phyloP scores from a whole-genome alignment of 1,140 invertebrate species.

The Latrodectus geometricus region DNA sequence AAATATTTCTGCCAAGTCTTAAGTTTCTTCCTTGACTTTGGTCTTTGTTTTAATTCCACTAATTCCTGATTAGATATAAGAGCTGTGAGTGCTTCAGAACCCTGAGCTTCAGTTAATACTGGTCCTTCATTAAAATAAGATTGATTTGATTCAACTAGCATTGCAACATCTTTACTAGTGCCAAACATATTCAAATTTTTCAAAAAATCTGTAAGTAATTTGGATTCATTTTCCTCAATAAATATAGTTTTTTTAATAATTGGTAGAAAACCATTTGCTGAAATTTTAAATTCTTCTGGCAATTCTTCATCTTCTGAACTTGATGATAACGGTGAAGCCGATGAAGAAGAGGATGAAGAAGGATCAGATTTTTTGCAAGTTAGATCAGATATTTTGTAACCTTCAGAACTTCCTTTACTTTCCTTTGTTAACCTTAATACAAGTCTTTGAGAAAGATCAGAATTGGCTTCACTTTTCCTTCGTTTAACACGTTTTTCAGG shows the following conservation, averaged over 20 bases:
- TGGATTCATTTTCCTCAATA: slow-evolving; percentile 13
- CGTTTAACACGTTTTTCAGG: not conserved
- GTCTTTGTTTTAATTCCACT: slow-evolving; percentile 11
- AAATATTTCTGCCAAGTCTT: slow-evolving; percentile 52
- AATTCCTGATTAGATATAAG: slow-evolving; percentile 19
- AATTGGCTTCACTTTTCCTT: slow-evolving; percentile 7
- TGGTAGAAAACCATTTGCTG: not conserved
- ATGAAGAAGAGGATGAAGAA: not conserved
- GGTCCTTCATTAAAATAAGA: slow-evolving; percentile 42
- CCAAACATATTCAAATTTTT: slow-evolving; percentile 39
- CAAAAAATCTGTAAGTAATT: slow-evolving; percentile 26
- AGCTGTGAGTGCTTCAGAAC: slow-evolving; percentile 4
- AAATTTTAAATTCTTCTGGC: slow-evolving; percentile 4
- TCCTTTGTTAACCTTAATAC: slow-evolving; percentile 37
- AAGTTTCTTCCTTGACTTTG: slow-evolving; percentile 20
- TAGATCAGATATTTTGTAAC: slow-evolving; percentile 45
- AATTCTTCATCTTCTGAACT: slow-evolving; percentile 20
- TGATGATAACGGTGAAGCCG: not conserved
- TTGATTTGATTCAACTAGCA: slow-evolving; percentile 45
- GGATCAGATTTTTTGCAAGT: not conserved
- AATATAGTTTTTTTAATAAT: slow-evolving; percentile 34
- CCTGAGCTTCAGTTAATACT: not conserved
- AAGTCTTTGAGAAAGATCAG: slow-evolving; percentile 8
- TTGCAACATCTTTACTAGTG: slow-evolving; percentile 46
- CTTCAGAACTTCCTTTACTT: slow-evolving; percentile 17